phyloP scores from a whole-genome alignment of 2,797 vertebrate species.

The Spea hammondii region DNA sequence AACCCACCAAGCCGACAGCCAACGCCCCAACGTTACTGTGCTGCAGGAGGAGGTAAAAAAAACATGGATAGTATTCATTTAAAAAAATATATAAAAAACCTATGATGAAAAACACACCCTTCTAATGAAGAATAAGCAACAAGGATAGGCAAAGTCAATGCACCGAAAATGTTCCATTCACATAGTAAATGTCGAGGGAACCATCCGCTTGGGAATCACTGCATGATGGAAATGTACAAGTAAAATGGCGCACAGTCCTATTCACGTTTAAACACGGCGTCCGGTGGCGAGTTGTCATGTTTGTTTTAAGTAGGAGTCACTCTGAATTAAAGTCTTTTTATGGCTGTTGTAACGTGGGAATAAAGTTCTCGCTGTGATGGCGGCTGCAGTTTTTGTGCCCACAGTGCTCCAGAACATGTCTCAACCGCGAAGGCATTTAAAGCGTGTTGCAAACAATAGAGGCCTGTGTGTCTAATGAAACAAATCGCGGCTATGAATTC shows the following conservation, averaged over 20 bases:
- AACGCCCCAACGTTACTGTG: background rate
- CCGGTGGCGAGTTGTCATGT: background rate
- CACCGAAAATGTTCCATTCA: no score
- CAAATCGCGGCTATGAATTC: background rate
- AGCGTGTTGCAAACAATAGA: background rate
- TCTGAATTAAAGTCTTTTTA: constrained; percentile 1
- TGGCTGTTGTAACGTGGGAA: background rate
- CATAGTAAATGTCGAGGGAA: no score
- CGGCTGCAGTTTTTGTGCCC: background rate
- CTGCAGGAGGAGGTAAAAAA: no score
- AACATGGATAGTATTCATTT: no score
- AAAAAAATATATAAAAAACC: no score
- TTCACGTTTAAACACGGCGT: background rate
- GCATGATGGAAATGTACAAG: no score
- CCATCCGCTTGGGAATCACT: no score
- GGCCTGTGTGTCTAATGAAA: background rate
- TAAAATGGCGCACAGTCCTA: background rate
- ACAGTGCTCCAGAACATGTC: background rate
- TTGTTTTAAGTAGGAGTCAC: background rate
- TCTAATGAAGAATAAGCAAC: no score
- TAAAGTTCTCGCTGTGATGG: background rate
- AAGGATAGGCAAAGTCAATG: no score
- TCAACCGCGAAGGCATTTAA: background rate
- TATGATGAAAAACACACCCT: no score
- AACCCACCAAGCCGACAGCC: background rate